phyloP scores from a whole-genome alignment of 2,113 vertebrate genomes.

The Phalacrocorax aristotelis region DNA sequence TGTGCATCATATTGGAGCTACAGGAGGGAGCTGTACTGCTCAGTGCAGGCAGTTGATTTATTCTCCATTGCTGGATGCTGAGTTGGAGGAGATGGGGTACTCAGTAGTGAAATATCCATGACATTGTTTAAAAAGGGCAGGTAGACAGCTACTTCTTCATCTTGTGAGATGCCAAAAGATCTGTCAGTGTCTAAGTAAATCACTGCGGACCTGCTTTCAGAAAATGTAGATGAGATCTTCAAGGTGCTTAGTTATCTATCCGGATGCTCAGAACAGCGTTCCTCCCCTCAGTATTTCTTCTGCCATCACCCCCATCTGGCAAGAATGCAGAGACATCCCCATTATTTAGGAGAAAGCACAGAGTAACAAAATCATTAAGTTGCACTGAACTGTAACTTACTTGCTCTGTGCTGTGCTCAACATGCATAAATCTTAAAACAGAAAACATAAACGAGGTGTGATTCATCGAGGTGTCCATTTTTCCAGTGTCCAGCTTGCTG shows the following conservation, averaged over 20 bases:
- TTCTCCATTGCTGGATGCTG: fast-evolving
- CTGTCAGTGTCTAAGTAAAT: neutral
- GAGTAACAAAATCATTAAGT: neutral
- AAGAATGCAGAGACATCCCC: neutral
- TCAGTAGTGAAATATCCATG: neutral
- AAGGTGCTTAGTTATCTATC: neutral
- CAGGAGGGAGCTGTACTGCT: neutral
- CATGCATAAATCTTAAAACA: neutral
- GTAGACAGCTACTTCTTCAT: neutral
- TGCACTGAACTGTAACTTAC: neutral
- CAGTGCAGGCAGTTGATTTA: neutral
- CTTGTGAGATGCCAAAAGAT: neutral
- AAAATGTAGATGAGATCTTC: neutral
- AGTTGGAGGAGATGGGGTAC: neutral
- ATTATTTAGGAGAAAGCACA: neutral
- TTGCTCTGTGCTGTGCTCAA: neutral
- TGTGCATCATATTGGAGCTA: fast-evolving
- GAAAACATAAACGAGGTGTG: neutral
- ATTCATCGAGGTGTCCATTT: neutral
- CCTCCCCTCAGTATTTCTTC: neutral
- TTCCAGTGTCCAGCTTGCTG: neutral
- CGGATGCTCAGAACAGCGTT: neutral
- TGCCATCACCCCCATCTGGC: neutral
- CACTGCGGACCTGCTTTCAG: neutral
- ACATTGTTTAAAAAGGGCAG: neutral